Evolutionary conservation across 2,113 vertebrate genomes (phyloP), one percentile per base, ranked within the genome.

Genomic region (Lethenteron camtschaticum): DNA sequence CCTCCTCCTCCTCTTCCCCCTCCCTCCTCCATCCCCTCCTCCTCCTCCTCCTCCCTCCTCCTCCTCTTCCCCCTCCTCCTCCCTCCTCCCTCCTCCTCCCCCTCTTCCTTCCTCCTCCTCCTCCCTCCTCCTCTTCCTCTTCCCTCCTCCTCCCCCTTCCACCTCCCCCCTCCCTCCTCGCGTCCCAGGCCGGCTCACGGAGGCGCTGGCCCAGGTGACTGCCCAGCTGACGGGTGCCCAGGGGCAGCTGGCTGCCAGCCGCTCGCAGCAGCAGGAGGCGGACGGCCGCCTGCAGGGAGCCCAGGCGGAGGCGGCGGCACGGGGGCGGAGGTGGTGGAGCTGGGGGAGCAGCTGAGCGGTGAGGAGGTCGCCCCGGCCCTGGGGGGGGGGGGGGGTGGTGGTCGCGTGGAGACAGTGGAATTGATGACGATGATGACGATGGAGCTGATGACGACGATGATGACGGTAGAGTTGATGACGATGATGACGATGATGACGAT

Each of bases 201-300:
- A 95, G 75, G 87, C 94, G 58, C 75, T 97, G 72, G 81, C 88
- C 9, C 78, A 78, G 1, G 82, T 86, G 58, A 83, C 85, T 0
- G 84, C 85, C 0, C 87, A 86, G 8, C 76, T 89, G 57, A 86
- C 90, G 71, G 82, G 82, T 57, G 82, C 95, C 72, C 89, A 92
- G 79, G 80, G 90, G 60, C 87, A 96, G 72, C 79, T 87, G 70
- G 79, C 83, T 0, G 78, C 78, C 56, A 86, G 87, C 11, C 86
- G 89, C 77, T 90, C 92, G 80, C 86, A 83, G 74, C 81, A 85
- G 8, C 73, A 75, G 7, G 86, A 82, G 12, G 78, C 95, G 73
- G 80, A 85, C 73, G 75, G 73, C 5, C 85, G 87, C 77, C 82
- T 96, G 5, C 81, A 73, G 3, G n/a, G 79, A 0, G 83, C 76